Percentiles rank a stretch among this genome's conserved stretches.
phyloP scores from a whole-genome alignment of 2,888 invertebrate genomes.

The Psylliodes chrysocephalus region DNA sequence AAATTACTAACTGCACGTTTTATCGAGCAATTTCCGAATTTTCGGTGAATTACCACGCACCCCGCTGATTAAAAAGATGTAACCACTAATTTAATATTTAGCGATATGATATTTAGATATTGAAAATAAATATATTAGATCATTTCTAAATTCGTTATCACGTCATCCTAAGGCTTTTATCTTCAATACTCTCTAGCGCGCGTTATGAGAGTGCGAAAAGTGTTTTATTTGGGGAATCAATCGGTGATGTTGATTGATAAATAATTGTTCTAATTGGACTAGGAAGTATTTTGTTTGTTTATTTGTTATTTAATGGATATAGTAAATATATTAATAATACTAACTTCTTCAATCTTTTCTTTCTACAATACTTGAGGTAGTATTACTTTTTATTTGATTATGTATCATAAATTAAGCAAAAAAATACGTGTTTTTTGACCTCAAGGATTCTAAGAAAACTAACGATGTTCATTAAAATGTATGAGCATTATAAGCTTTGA shows the following conservation, averaged over 20 bases:
- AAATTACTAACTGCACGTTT: too few relatives aligned
- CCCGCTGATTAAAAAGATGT: too few relatives aligned
- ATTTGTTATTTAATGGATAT: too few relatives aligned
- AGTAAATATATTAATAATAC: too few relatives aligned
- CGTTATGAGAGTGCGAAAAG: constrained; percentile 24
- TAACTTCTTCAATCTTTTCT: background rate
- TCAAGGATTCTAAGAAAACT: too few relatives aligned
- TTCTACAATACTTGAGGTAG: background rate
- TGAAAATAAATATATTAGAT: constrained; percentile 53
- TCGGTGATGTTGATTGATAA: constrained; percentile 27
- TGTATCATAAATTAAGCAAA: background rate
- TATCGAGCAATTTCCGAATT: too few relatives aligned
- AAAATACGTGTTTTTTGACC: too few relatives aligned
- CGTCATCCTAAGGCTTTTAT: constrained; percentile 35
- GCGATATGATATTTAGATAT: too few relatives aligned
- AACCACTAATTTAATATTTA: too few relatives aligned
- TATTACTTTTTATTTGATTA: background rate
- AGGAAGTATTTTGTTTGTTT: background rate
- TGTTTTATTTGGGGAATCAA: constrained; percentile 10
- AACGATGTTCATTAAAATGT: too few relatives aligned
- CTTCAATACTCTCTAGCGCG: background rate
- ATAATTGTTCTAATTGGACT: background rate
- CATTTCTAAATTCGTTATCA: constrained; percentile 50
- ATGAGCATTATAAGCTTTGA: too few relatives aligned
- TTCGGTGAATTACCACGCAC: too few relatives aligned